Percentiles rank a stretch among this genome's conserved stretches.
phyloP scores from a whole-genome alignment of 2,797 vertebrate genomes.

The Rhadinocentrus ornatus region DNA sequence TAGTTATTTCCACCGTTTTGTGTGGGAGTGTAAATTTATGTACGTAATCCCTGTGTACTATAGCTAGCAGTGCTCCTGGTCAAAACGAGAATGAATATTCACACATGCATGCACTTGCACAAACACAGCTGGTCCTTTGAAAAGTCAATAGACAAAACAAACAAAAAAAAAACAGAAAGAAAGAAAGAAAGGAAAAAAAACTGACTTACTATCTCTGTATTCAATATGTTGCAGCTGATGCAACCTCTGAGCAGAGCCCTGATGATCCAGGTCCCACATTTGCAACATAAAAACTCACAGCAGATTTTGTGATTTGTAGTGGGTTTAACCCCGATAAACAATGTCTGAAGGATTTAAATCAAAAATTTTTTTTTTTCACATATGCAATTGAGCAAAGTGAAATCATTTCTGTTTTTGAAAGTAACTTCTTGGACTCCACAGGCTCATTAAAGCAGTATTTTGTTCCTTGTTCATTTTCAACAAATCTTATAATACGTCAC shows the following conservation, averaged over 20 bases:
- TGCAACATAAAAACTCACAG: conserved; percentile 26
- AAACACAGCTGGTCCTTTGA: conserved; percentile 45
- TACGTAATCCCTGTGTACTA: conserved; percentile 79
- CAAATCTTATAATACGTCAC: neutral
- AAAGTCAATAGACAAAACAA: conserved; percentile 54
- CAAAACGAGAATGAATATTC: conserved; percentile 81
- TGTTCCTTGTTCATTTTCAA: neutral
- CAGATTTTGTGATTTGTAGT: conserved; percentile 32
- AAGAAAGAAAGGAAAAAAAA: conserved; percentile 13
- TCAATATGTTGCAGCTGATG: conserved; percentile 46
- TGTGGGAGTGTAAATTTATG: conserved; percentile 83
- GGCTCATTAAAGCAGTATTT: neutral
- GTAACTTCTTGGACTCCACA: neutral
- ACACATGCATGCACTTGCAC: conserved; percentile 50
- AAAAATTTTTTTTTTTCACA: conserved; percentile 1
- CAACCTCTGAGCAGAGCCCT: conserved; percentile 45
- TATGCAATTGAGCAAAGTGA: conserved; percentile 11
- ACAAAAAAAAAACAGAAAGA: conserved; percentile 24
- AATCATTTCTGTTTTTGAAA: conserved; percentile 15
- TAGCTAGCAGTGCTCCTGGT: conserved; percentile 79
- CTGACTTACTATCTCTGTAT: conserved; percentile 37
- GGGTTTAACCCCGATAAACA: conserved; percentile 13
- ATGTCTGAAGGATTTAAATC: neutral
- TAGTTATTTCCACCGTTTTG: conserved; percentile 82
- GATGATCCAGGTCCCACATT: conserved; percentile 42